Base-by-base conservation (phyloP, 64 coral and sea anemone species). In the Montipora efflorescens region DNA sequence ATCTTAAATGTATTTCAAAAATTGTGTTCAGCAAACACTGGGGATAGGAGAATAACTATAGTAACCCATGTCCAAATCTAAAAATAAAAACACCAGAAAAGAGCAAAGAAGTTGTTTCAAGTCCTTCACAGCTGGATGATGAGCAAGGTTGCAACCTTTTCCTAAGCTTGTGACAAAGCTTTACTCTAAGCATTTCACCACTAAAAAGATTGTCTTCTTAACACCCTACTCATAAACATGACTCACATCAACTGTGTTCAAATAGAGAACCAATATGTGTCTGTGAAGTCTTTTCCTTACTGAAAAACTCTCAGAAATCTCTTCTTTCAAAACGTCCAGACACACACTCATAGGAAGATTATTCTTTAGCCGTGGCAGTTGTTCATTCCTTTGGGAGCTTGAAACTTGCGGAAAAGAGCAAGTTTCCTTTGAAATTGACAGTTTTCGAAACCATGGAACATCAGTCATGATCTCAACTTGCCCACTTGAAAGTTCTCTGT, bases 381-480 rank as follows among this genome's bases (percentile, higher is more conserved):
- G 88, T 58, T 78, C 75, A 75, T 90, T 75, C 58, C 77, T 23
- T 9, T 1, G 20, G 57, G 74, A 66, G 45, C 7, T 48, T 49
- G 53, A 28, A 25, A 20, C 66, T 13, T 48, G 88, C 16, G 8
- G 53, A 3, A 18, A 23, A 45, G 3, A 79, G 9, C 64, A 76
- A 67, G 6, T 81, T 9, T 81, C 79, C 51, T 59, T 59, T 1
- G 52, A 28, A 36, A 52, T 28, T 4, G 79, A 81, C 48, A 91
- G 89, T 14, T 64, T 91, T 82, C 46, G 66, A 53, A 91, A 52
- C 89, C 89, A 91, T 0, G 89, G 89, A 53, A 91, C 78, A 57
- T 91, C 89, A 5, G 62, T 91, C 64, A 91, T 71, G 15, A 91
- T 71, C 45, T 91, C 61, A 73, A 91, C 78, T 50, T 78, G 55